Base-by-base conservation (phyloP, 2,113 vertebrate species). In the Zosterops pallidus region DNA sequence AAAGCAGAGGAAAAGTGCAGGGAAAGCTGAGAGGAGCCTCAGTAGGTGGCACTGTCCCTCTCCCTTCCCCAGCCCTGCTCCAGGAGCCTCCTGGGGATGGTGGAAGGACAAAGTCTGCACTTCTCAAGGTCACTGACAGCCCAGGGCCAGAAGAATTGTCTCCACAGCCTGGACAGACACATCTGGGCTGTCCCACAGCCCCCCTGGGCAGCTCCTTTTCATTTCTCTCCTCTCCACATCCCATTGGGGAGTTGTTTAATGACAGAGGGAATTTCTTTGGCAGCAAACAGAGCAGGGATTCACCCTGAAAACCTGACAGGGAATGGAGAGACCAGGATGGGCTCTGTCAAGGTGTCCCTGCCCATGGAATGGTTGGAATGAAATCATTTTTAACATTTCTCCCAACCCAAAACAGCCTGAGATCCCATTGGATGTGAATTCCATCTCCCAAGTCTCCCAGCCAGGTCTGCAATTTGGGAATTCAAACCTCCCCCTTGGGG, bases 21-120 rank as follows among this genome's bases (percentile, higher is more conserved):
- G 56, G 29, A 18, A 37, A 81, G 26, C 28, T 17, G 46, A 42
- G 41, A 24, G 3, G 3, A 86, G 39, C 12, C 29, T 90, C 95
- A 60, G 0, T 21, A 92, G 93, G 81, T 95, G 94, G 94, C 94
- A 96, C 91, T 69, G 33, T 72, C 62, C 46, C 89, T 76, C 70
- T 84, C n/a, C 22, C 17, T 9, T 46, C 68, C 9, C 56, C 89
- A 65, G 80, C 56, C 68, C 78, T 1, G 2, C 35, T 24, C 37
- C 60, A 50, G 9, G 35, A 5, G 24, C 2, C 9, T 6, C 52
- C 41, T 20, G 4, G 37, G 56, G 72, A 14, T 5, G 39, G 37
- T n/a, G 52, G 33, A 83, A 79, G 70, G 83, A 9, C 33, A 11
- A 71, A 78, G 41, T 16, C 53, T 62, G 0, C 33, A 33, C 29